phyloP scores from a whole-genome alignment of 2,888 invertebrate species.

The Mimas tiliae region DNA sequence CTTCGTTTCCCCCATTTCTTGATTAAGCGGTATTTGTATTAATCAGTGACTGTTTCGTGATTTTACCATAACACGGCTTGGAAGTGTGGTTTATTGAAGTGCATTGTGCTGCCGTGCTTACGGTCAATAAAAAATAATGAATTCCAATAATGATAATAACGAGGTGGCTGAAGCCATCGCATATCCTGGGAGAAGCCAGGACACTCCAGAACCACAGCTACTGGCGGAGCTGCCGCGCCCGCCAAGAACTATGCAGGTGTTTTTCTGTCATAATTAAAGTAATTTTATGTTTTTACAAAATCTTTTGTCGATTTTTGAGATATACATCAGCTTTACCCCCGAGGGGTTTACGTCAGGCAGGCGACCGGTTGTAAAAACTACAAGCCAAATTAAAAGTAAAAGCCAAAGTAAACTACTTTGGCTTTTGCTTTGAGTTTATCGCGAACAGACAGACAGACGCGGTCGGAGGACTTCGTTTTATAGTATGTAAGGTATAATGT shows the following conservation, averaged over 20 bases:
- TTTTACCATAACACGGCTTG: neutral
- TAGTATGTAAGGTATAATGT: no score
- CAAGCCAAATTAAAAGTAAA: no score
- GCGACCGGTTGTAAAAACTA: no score
- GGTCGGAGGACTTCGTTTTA: no score
- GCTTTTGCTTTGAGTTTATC: no score
- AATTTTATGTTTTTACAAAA: neutral
- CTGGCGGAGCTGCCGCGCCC: conserved; percentile 62
- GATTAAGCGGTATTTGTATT: neutral
- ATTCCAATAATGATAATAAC: conserved; percentile 54
- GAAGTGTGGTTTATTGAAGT: neutral
- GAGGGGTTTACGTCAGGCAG: no score
- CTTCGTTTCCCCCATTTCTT: conserved; percentile 3
- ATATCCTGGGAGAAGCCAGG: conserved; percentile 47
- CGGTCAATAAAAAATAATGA: conserved; percentile 47
- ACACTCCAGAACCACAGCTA: conserved; percentile 42
- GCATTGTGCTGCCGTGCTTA: neutral
- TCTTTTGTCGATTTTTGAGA: neutral
- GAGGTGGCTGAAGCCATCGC: conserved; percentile 57
- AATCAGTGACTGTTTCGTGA: neutral
- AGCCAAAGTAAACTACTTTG: no score
- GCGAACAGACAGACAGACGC: no score
- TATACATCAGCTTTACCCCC: no score
- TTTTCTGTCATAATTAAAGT: neutral
- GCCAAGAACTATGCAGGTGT: conserved; percentile 72